A percentile compares a stretch with the other conserved stretches of the same genome.
These are phyloP conservation scores for Anas platyrhynchos DNA, from an alignment of 2,113 vertebrate species.

Conservation along the genomic window DNA sequence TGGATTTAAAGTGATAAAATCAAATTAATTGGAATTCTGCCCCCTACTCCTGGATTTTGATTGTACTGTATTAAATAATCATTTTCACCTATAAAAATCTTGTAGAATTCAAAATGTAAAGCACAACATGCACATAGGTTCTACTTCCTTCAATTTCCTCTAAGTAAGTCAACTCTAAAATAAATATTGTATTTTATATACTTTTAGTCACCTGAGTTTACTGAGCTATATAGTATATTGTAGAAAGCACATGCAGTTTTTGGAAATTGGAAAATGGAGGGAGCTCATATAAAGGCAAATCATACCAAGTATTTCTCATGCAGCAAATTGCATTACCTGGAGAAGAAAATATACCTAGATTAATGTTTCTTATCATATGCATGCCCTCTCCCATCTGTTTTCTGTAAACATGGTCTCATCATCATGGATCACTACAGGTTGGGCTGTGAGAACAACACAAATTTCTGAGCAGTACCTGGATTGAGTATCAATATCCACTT, in stretches of 20 bases:
- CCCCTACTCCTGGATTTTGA: neutral
- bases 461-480: conserved; percentile 35
- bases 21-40: neutral
- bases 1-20: neutral
- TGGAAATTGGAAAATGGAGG: neutral
- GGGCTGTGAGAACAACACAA: neutral
- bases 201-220: neutral
- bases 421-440: neutral
- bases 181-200: neutral
- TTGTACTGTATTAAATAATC: neutral
- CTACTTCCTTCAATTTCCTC: neutral
- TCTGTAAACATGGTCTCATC: neutral
- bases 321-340: neutral
- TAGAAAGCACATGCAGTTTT: neutral
- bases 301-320: neutral
- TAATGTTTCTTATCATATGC: neutral
- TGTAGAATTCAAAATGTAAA: neutral
- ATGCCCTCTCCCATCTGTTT: neutral
- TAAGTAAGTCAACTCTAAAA: neutral
- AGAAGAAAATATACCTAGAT: neutral
- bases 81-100: neutral
- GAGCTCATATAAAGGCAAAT: neutral
- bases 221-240: neutral
- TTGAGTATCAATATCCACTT: conserved; percentile 41
- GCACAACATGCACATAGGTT: neutral